phyloP scores from a whole-genome alignment of 2,113 vertebrate genomes.

The Python bivittatus region DNA sequence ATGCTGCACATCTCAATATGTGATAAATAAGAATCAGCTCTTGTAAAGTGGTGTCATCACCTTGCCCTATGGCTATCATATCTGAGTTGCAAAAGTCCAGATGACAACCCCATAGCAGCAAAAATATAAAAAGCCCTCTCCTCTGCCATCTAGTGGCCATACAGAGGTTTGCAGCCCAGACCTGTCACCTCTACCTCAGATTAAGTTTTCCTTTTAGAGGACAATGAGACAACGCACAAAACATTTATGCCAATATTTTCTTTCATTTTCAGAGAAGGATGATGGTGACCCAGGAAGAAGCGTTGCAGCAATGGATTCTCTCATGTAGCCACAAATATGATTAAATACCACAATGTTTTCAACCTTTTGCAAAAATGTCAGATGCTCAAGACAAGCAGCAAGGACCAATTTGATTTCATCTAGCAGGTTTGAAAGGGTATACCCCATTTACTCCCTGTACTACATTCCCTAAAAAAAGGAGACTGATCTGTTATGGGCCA shows the following conservation, averaged over 20 bases:
- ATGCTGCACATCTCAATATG: not conserved
- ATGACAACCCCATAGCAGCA: not conserved
- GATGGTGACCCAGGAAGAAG: not conserved
- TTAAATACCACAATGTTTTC: not conserved
- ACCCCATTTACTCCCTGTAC: not conserved
- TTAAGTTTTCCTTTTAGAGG: not conserved
- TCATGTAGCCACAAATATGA: not conserved
- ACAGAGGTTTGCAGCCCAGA: not conserved
- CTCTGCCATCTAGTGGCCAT: not conserved
- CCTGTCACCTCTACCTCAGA: not conserved
- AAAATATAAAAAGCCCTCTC: not conserved
- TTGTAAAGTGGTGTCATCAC: not conserved
- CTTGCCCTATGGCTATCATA: not conserved
- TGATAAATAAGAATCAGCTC: not conserved
- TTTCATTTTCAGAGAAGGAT: not conserved
- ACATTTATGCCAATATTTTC: not conserved
- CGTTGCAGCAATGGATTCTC: not conserved
- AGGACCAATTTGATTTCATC: not conserved
- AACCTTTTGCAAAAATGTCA: not conserved
- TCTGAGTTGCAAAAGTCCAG: not conserved
- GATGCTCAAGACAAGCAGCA: not conserved
- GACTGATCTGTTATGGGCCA: not conserved
- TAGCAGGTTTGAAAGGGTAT: not conserved
- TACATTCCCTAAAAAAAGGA: not conserved
- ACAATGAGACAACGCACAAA: constrained; percentile 28